Evolutionary conservation across 2,888 invertebrate genomes (phyloP), one percentile per base, ranked within the genome.

Genomic region (Ormia ochracea): DNA sequence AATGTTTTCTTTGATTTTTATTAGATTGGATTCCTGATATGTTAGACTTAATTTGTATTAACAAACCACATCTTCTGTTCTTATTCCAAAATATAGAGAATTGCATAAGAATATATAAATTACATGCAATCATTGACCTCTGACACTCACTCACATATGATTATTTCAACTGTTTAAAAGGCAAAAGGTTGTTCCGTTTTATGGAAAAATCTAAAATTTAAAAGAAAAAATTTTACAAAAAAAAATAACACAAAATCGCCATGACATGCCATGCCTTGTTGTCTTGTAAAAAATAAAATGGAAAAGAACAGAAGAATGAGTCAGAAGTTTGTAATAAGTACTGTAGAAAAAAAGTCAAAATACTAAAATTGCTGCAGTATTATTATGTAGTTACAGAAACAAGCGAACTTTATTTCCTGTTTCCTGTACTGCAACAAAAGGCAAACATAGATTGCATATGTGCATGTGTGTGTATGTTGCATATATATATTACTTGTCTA

Each of bases 401-500:
- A 76, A 80, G 72, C 76, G 61, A 80, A 80, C 76, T 80, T 80
- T 80, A 80, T 76, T 80, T 80, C 80, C 80, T 63, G 66, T 72
- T 80, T 80, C 79, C 79, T 59, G 52, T 48, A 12, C 52, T 36
- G 28, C 54, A 45, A 10, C 28, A 43, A 17, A 72, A 56, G 43
- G 43, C 9, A 54, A 36, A 38, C 7, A 23, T 17, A 36, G n/a
- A n/a, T n/a, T 69, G 31, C 26, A 14, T 19, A 23, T 23, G 31
- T 63, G 17, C 26, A 63, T 36, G 14, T 9, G 36, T 50, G 12
- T 14, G 17, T 17, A 41, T 45, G n/a, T 26, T 26, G 14, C 26
- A 48, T 12, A 26, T 2, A 21, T 9, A 9, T 4, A 12, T 10
- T 5, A 21, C 12, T 36, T 23, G n/a, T 4, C 7, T 23, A 58